Evolutionary conservation across 1,140 invertebrate genomes (phyloP).

Genomic region (Cydia fagiglandana): DNA sequence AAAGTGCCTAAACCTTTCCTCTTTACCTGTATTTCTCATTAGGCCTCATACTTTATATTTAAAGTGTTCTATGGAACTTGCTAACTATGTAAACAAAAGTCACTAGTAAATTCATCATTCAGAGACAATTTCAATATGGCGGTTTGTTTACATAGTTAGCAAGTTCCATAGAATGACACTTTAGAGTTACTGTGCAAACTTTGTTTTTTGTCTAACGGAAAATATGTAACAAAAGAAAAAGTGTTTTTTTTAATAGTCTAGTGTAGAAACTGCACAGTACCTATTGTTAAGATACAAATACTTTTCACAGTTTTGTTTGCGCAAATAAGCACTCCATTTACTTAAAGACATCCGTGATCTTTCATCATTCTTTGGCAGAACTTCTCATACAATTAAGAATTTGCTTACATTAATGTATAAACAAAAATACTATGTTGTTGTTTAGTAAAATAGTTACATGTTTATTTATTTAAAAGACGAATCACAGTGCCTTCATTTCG

Average conservation of each 20-base stretch:
- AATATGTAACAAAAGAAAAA: no score
- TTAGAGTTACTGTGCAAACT: no score
- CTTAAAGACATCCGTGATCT: neutral
- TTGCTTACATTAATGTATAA: conserved; percentile 20
- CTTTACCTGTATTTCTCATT: no score
- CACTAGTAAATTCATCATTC: no score
- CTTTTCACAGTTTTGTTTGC: neutral
- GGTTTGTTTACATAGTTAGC: no score
- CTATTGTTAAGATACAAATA: neutral
- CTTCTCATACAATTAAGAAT: conserved; percentile 28
- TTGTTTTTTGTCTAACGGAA: no score
- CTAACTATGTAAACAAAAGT: no score
- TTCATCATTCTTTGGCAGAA: conserved; percentile 57
- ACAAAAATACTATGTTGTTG: conserved; percentile 17
- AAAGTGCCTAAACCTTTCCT: no score
- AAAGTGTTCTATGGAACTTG: no score
- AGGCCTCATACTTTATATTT: no score
- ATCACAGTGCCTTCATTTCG: conserved; percentile 25
- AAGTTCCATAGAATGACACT: no score
- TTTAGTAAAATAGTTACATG: conserved; percentile 21
- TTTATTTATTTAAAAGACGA: conserved; percentile 19
- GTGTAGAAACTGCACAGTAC: neutral
- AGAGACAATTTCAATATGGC: no score
- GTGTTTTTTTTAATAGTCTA: neutral
- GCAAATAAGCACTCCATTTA: neutral